A percentile compares a stretch with the other conserved stretches of the same genome.
These are phyloP conservation scores for Enteromius anoplus DNA, from an alignment of 2,797 vertebrate species.

Conservation along the genomic window DNA sequence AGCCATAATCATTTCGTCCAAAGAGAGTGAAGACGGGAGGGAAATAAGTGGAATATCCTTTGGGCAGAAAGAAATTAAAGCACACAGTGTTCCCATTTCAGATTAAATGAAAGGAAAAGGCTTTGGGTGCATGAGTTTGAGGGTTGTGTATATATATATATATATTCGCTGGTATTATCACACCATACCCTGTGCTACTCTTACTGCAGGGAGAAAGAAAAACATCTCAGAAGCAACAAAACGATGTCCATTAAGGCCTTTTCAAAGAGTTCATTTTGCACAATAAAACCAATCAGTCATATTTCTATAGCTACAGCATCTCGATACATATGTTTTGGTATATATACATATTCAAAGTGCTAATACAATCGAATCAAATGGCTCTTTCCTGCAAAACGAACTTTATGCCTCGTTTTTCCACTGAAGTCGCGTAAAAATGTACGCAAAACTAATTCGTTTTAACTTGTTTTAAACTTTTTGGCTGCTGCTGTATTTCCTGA, in stretches of 20 bases:
- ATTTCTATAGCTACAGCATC: conserved; percentile 38
- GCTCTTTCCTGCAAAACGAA: conserved; percentile 28
- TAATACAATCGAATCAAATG: conserved; percentile 43
- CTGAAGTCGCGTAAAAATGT: neutral
- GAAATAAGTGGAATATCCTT: conserved; percentile 13
- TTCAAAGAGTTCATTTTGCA: conserved; percentile 2
- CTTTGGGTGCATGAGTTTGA: conserved; percentile 4
- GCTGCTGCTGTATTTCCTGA: conserved; percentile 26
- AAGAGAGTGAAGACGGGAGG: conserved; percentile 3
- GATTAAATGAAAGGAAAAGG: conserved; percentile 35
- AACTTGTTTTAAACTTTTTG: neutral
- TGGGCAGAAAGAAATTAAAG: conserved; percentile 20
- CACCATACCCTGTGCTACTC: neutral
- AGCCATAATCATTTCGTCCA: conserved; percentile 18
- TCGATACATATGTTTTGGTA: conserved; percentile 38
- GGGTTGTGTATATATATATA: neutral
- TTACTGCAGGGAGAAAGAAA: neutral
- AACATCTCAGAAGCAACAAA: neutral
- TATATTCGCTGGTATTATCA: neutral
- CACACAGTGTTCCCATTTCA: conserved; percentile 29
- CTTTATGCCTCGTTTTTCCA: neutral
- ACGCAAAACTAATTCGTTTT: neutral
- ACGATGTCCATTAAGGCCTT: neutral
- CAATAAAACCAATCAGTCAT: conserved; percentile 36
- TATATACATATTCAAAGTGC: conserved; percentile 41